These are phyloP conservation scores for Petrosia ficiformis DNA, from an alignment of 37 sponge, comb jelly and placozoan genomes.

Conservation along the genomic window DNA sequence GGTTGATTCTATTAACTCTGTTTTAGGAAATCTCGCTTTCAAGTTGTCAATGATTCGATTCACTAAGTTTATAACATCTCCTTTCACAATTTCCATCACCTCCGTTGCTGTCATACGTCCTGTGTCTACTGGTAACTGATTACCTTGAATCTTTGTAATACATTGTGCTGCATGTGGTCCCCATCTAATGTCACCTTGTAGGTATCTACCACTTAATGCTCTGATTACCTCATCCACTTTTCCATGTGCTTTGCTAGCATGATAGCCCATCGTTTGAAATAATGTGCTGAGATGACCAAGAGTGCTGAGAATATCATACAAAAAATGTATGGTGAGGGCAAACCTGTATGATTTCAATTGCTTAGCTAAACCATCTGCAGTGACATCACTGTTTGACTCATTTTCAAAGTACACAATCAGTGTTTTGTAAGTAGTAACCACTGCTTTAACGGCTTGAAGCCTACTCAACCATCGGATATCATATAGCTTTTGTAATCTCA, in stretches of 20 bases:
- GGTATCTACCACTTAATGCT: slow-evolving; percentile 4
- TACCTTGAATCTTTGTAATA: too few species aligned
- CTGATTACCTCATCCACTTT: background rate
- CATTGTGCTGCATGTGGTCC: too few species aligned
- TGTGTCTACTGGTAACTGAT: too few species aligned
- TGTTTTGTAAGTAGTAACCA: background rate
- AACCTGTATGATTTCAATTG: background rate
- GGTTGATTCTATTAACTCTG: background rate
- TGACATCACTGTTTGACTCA: background rate
- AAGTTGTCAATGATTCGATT: background rate
- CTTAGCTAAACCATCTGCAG: slow-evolving; percentile 11
- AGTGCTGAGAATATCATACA: background rate
- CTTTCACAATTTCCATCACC: too few species aligned
- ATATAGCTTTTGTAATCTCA: background rate
- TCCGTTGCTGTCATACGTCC: too few species aligned
- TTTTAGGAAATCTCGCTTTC: background rate
- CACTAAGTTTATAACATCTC: background rate
- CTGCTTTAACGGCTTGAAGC: slow-evolving; percentile 1
- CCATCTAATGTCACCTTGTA: too few species aligned
- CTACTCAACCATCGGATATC: slow-evolving; percentile 22
- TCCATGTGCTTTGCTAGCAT: background rate
- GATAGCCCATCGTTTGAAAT: slow-evolving; percentile 1
- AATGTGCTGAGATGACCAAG: slow-evolving; percentile 4
- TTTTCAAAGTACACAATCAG: slow-evolving; percentile 3
- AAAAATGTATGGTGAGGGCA: slow-evolving; percentile 1